phyloP scores from a whole-genome alignment of 2,113 vertebrate genomes.

The Leiothrix lutea region DNA sequence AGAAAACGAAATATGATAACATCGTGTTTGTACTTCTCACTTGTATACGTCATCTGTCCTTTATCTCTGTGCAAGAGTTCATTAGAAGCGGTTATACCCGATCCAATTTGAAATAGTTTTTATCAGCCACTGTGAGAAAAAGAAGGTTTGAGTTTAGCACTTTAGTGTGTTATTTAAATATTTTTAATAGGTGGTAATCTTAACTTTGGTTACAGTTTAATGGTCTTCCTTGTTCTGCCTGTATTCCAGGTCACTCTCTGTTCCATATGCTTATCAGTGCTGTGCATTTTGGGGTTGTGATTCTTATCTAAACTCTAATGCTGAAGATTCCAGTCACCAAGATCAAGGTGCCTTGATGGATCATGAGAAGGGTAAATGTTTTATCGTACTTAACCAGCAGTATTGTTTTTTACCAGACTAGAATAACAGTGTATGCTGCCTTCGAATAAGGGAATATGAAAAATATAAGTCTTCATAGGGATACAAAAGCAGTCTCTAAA shows the following conservation, averaged over 20 bases:
- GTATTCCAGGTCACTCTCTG: constrained; percentile 86
- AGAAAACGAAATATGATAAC: not conserved
- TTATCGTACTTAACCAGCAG: not conserved
- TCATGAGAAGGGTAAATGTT: constrained; percentile 68
- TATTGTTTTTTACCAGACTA: not conserved
- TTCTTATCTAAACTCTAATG: constrained; percentile 71
- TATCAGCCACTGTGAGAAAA: not conserved
- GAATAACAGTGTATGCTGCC: not conserved
- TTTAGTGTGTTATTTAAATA: not conserved
- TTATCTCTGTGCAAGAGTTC: not conserved
- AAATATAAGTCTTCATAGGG: not conserved
- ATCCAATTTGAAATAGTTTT: not conserved
- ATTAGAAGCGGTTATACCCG: not conserved
- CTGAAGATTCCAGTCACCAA: constrained; percentile 76
- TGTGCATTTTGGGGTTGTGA: constrained; percentile 93
- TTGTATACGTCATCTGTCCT: not conserved
- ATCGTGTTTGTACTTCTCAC: not conserved
- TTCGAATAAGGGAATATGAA: not conserved
- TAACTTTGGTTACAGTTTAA: not conserved
- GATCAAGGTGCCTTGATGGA: constrained; percentile 61
- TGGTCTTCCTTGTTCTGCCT: not conserved
- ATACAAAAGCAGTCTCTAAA: not conserved
- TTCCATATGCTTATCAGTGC: constrained; percentile 97
- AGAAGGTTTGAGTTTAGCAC: not conserved
- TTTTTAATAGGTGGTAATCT: not conserved